These are phyloP conservation scores for Gymnobelideus leadbeateri DNA, from an alignment of 2,113 vertebrate genomes.

Conservation along the genomic window DNA sequence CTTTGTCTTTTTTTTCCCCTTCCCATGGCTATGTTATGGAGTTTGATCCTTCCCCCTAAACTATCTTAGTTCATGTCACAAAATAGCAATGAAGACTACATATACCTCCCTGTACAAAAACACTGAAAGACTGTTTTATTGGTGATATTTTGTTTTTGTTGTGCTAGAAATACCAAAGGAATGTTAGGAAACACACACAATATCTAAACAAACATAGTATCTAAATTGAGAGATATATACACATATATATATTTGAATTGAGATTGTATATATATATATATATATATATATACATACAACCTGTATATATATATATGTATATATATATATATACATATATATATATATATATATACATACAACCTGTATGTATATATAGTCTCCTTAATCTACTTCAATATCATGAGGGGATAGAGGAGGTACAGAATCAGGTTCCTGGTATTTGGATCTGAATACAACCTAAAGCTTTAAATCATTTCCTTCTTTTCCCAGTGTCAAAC, in stretches of 20 bases:
- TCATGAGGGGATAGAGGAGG: no score
- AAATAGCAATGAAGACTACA: neutral
- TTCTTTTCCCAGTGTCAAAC: conserved; percentile 76
- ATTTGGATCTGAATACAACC: conserved; percentile 41
- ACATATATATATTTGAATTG: neutral
- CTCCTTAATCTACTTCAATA: conserved; percentile 6
- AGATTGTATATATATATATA: neutral
- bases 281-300: neutral
- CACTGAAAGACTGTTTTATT: conserved; percentile 25
- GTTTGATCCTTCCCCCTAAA: neutral
- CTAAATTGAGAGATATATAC: no score
- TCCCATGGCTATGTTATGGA: neutral
- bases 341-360: neutral
- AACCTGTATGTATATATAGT: neutral
- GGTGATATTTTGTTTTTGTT: conserved; percentile 13
- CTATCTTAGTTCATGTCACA: neutral
- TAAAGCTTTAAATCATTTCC: conserved; percentile 56
- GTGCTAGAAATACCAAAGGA: neutral
- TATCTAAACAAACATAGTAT: no score
- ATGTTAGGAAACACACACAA: neutral
- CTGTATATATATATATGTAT: neutral
- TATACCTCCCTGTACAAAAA: conserved; percentile 1
- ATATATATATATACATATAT: no score
- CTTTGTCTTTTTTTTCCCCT: neutral
- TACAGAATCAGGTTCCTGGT: conserved; percentile 21